Evolutionary conservation across 2,888 invertebrate species (phyloP).

Genomic region (Spisula solida): DNA sequence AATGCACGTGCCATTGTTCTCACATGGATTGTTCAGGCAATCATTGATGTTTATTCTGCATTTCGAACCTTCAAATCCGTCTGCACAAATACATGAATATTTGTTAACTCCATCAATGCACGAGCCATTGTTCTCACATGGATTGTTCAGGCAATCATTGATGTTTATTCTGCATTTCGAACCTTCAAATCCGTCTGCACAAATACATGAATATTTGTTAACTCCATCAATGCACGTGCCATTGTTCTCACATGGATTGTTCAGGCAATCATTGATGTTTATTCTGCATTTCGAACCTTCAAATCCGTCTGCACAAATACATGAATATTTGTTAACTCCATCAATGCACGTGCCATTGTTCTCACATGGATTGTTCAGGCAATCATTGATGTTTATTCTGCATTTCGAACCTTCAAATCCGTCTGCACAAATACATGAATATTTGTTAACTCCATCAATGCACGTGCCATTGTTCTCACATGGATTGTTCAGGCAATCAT

Average conservation of each 20-base stretch:
- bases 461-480: not conserved
- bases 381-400: not conserved
- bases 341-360: not conserved
- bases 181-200: not conserved
- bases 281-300: not conserved
- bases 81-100: not conserved
- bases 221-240: not conserved
- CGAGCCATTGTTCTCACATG: not conserved
- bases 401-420: not conserved
- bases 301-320: not conserved
- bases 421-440: not conserved
- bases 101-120: not conserved
- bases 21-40: not conserved
- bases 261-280: not conserved
- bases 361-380: not conserved
- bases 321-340: not conserved
- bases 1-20: not conserved
- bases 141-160: not conserved
- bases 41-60: not conserved
- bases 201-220: not conserved
- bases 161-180: not conserved
- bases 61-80: not conserved
- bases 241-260: not conserved
- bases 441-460: not conserved
- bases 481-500: too few relatives aligned